A percentile compares a stretch with the other conserved stretches of the same genome.
Evolutionary conservation across 53 echinoderm and acorn worm genomes (phyloP).

Genomic region (Henricia sp.): DNA sequence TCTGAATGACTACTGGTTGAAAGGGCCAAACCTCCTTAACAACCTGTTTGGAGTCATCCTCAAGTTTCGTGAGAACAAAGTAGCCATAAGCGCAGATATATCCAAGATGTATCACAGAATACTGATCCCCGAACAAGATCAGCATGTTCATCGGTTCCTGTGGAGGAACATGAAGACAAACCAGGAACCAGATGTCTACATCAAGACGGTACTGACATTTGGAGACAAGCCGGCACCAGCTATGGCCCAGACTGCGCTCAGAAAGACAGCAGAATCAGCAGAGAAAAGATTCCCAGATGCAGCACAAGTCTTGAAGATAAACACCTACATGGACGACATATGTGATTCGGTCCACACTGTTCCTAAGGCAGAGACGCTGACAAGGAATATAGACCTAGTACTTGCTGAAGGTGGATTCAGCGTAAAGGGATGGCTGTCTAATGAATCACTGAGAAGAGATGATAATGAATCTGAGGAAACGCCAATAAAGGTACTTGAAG

Average conservation of each 20-base stretch:
- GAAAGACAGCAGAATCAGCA: neutral
- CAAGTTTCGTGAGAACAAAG: conserved; percentile 50
- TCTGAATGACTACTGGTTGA: too few species aligned
- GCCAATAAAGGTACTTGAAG: neutral
- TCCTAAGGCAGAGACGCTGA: neutral
- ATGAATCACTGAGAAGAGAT: neutral
- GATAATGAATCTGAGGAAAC: neutral
- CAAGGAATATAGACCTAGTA: neutral
- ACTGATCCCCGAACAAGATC: conserved; percentile 69
- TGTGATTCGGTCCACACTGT: conserved; percentile 18
- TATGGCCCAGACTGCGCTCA: conserved; percentile 53
- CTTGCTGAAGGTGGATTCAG: conserved; percentile 56
- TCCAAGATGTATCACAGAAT: conserved; percentile 77
- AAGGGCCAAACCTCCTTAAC: conserved; percentile 73
- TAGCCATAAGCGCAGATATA: conserved; percentile 65
- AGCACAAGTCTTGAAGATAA: conserved; percentile 18
- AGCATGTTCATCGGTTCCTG: conserved; percentile 67
- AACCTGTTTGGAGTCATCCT: neutral
- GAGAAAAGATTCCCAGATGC: conserved; percentile 15
- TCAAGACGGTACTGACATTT: conserved; percentile 55
- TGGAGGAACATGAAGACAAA: conserved; percentile 61
- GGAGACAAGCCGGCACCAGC: conserved; percentile 29
- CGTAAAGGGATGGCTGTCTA: conserved; percentile 69
- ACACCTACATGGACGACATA: conserved; percentile 65
- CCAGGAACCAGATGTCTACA: conserved; percentile 57